Evolutionary conservation across 2,888 invertebrate genomes (phyloP), one percentile per base, ranked within the genome.

Genomic region (Arge pagana): DNA sequence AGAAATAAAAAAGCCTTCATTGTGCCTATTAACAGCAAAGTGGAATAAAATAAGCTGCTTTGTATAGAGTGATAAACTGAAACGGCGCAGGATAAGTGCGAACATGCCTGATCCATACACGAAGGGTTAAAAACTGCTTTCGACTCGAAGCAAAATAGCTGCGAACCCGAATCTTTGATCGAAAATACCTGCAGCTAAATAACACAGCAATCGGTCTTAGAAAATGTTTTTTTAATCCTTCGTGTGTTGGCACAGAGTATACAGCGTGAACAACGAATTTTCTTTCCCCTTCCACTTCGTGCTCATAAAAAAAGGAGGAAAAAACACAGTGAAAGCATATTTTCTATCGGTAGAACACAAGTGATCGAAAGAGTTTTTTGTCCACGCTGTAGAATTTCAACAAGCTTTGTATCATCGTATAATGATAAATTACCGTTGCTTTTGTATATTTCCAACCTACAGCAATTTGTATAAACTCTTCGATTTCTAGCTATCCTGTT

Each of bases 1-100:
- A 65, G 58, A 60, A 62, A 63, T 52, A 62, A 63, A 60, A 61
- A 61, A 60, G 70, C 71, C 70, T 70, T 71, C 62, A 70, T 70
- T 67, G 68, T 70, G 71, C 70, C 68, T 71, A 68, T 59, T 60
- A 57, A 62, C 57, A 48, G 56, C 45, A 51, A 41, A 52, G 19
- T 40, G 36, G 50, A 53, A 33, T 48, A 50, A 55, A 55, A 28
- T 42, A 58, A 57, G 53, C 55, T 42, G 57, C 58, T 58, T 55
- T 56, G 48, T 57, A 51, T 57, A 54, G 52, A 58, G 37, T 30
- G 19, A 42, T n/a, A 24, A 24, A 31, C 33, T 15, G 23, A 31
- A 23, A 43, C 24, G 35, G 45, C 41, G 54, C 48, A 33, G 19
- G 31, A n/a, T n/a, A n/a, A n/a, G n/a, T n/a, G n/a, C n/a, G n/a